Conservation (phyloP, 2,888 invertebrate species). For the Drosophila formosana region DNA sequence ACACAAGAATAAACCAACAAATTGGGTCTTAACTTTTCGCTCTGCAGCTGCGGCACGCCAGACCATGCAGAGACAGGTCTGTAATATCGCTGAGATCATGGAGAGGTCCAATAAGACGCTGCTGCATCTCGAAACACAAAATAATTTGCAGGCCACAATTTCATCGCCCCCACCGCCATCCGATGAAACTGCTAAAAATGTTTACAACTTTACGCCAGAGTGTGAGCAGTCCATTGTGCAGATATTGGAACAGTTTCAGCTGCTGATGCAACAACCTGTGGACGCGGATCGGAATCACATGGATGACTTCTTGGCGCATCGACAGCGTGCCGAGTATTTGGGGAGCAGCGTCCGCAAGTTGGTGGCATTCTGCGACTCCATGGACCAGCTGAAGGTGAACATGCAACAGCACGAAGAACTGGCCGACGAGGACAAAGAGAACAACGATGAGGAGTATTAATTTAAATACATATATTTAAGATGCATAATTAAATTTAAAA, state of each 20-base stretch:
- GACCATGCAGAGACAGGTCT: slow-evolving; percentile 63
- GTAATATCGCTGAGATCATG: slow-evolving; percentile 72
- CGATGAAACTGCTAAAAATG: slow-evolving; percentile 7
- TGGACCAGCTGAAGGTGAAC: slow-evolving; percentile 50
- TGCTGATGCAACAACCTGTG: slow-evolving; percentile 47
- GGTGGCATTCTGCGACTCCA: slow-evolving; percentile 73
- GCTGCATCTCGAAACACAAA: slow-evolving; percentile 75
- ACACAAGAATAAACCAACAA: not conserved
- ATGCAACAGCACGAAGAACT: slow-evolving; percentile 24
- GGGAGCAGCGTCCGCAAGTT: slow-evolving; percentile 79
- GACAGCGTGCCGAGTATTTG: slow-evolving; percentile 72
- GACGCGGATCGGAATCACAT: slow-evolving; percentile 16
- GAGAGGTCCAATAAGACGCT: slow-evolving; percentile 82
- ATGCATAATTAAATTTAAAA: no score
- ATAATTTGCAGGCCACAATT: slow-evolving; percentile 34
- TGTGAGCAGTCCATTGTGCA: slow-evolving; percentile 64
- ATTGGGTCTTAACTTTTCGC: not conserved
- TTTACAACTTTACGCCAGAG: slow-evolving; percentile 66
- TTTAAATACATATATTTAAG: not conserved
- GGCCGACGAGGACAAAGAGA: slow-evolving; percentile 17
- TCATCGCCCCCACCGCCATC: slow-evolving; percentile 8
- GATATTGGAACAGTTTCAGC: slow-evolving; percentile 69
- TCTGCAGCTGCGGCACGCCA: slow-evolving; percentile 54
- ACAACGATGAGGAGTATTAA: slow-evolving; percentile 29
- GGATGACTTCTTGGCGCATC: slow-evolving; percentile 47